phyloP scores from a whole-genome alignment of 2,888 invertebrate species.

The Andrena camellia region DNA sequence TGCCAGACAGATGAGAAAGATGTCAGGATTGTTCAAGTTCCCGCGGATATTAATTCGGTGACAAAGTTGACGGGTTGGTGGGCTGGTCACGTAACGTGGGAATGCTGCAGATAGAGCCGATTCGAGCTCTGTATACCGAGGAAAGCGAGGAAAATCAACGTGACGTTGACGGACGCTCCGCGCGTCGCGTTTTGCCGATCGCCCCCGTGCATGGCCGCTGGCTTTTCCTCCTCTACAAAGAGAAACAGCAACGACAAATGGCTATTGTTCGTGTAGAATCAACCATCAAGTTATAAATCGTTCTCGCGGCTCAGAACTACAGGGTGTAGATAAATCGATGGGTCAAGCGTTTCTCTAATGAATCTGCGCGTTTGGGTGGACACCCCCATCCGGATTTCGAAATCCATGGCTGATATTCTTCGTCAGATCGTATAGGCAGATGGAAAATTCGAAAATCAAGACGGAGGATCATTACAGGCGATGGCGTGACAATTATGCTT shows the following conservation, averaged over 20 bases:
- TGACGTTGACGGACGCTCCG: conserved; percentile 61
- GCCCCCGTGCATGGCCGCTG: conserved; percentile 78
- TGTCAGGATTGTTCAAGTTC: conserved; percentile 24
- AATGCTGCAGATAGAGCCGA: conserved; percentile 38
- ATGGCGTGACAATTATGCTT: no score
- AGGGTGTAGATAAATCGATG: neutral
- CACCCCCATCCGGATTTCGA: no score
- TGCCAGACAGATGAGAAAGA: neutral
- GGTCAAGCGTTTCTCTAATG: no score
- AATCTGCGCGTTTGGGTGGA: no score
- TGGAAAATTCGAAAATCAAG: no score
- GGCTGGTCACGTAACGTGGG: conserved; percentile 61
- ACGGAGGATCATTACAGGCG: no score
- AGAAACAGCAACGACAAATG: conserved; percentile 15
- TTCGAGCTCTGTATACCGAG: conserved; percentile 47
- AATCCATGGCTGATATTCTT: no score
- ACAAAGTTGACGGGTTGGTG: conserved; percentile 12
- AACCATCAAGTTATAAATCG: neutral
- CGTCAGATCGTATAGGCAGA: no score
- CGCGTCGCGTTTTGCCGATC: conserved; percentile 72
- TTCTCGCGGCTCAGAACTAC: neutral
- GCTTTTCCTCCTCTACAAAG: conserved; percentile 77
- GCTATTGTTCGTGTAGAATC: neutral
- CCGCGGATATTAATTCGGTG: conserved; percentile 25
- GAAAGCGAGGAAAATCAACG: conserved; percentile 58